A percentile compares a stretch with the other conserved stretches of the same genome.
Evolutionary conservation across 2,113 vertebrate genomes (phyloP).

Genomic region (Talpa occidentalis): DNA sequence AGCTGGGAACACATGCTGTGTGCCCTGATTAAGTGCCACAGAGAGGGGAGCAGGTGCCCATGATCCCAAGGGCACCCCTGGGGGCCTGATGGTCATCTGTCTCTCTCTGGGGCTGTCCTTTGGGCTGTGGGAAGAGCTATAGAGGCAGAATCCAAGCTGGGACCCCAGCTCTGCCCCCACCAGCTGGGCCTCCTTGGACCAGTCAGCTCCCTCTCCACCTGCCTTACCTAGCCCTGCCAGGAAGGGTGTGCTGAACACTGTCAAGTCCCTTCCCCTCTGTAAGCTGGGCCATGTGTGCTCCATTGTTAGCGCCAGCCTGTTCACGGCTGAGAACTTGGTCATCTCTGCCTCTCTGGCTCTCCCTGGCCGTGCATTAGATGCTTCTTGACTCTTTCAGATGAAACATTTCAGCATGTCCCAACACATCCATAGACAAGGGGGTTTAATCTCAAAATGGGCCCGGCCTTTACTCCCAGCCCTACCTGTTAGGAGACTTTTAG

Average conservation of each 20-base stretch:
- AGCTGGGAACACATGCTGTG: fast-evolving
- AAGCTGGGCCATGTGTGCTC: not conserved
- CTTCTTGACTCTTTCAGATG: not conserved
- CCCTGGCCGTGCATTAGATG: not conserved
- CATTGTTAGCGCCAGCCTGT: not conserved
- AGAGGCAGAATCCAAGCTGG: not conserved
- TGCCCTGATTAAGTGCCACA: not conserved
- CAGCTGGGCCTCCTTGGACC: not conserved
- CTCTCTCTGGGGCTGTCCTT: not conserved
- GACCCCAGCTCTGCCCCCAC: not conserved
- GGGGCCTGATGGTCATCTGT: no score
- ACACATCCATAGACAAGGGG: not conserved
- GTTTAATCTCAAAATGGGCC: not conserved
- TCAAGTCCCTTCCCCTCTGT: not conserved
- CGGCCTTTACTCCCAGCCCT: no score
- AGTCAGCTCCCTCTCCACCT: not conserved
- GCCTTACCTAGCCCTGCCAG: not conserved
- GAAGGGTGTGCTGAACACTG: not conserved
- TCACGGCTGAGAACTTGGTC: not conserved
- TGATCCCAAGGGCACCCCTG: not conserved
- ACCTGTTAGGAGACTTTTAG: not conserved
- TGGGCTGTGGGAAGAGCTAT: not conserved
- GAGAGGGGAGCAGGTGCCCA: not conserved
- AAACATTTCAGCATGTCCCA: not conserved
- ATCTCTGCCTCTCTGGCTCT: not conserved